phyloP scores from a whole-genome alignment of 92 coral and sea anemone genomes.

The Zoanthus gigantus region DNA sequence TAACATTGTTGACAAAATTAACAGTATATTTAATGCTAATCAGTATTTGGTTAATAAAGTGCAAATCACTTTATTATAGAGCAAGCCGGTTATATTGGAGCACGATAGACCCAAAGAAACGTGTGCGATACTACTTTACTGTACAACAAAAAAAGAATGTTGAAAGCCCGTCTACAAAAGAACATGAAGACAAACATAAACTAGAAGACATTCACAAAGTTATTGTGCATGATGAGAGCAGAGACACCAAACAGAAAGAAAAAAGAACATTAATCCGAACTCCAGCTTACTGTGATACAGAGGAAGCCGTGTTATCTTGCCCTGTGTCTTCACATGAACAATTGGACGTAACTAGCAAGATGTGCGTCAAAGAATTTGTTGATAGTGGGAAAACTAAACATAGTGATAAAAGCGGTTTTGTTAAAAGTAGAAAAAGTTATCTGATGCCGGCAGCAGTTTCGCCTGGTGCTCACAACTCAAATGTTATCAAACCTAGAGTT shows the following conservation, averaged over 20 bases:
- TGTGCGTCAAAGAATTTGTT: neutral
- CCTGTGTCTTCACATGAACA: constrained; percentile 26
- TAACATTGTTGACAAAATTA: neutral
- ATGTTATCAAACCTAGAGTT: constrained; percentile 24
- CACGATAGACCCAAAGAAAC: constrained; percentile 84
- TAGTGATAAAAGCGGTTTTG: neutral
- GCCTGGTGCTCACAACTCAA: neutral
- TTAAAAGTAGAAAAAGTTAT: constrained; percentile 21
- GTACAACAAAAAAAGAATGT: constrained; percentile 58
- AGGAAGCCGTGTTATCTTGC: constrained; percentile 1
- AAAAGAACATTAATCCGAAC: constrained; percentile 29
- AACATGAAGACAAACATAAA: constrained; percentile 17
- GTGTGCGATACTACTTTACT: constrained; percentile 83
- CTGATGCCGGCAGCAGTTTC: constrained; percentile 19
- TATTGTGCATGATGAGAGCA: constrained; percentile 66
- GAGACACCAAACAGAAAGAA: constrained; percentile 48
- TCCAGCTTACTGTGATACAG: constrained; percentile 33
- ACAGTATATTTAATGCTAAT: neutral
- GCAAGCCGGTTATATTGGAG: constrained; percentile 95
- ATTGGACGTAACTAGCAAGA: neutral
- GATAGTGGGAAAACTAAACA: neutral
- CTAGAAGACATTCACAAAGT: constrained; percentile 66
- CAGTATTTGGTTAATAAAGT: neutral
- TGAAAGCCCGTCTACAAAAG: constrained; percentile 2
- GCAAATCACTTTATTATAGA: constrained; percentile 59